phyloP scores from a whole-genome alignment of 2,797 vertebrate species.

The Myotis findleyi region DNA sequence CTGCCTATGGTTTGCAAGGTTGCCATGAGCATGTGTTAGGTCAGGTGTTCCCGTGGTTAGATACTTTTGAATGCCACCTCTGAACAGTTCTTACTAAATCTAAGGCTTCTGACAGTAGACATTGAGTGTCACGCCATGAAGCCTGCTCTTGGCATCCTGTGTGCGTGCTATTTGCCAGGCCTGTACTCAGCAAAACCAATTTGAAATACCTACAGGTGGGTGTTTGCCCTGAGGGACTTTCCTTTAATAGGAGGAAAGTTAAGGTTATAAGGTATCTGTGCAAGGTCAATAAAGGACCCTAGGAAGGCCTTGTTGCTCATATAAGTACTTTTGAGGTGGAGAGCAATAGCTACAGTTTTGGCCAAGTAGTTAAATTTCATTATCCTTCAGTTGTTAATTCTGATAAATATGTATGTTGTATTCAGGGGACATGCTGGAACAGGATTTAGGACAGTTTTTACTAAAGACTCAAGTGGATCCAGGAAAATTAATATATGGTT shows the following conservation, averaged over 20 bases:
- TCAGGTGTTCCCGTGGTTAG: background rate
- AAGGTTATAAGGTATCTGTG: background rate
- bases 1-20: background rate
- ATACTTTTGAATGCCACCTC: background rate
- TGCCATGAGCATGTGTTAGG: background rate
- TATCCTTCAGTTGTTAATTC: background rate
- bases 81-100: background rate
- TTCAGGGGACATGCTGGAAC: background rate
- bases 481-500: slow-evolving; percentile 30
- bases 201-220: background rate
- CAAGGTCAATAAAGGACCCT: background rate
- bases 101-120: background rate
- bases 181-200: background rate
- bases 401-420: background rate
- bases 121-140: background rate
- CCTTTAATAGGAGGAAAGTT: background rate
- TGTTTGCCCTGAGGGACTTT: background rate
- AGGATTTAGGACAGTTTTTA: background rate
- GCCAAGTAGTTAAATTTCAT: background rate
- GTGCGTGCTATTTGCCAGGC: background rate
- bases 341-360: background rate
- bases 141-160: background rate
- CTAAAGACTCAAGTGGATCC: background rate
- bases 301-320: background rate
- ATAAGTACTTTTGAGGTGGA: background rate